A percentile compares a stretch with the other conserved stretches of the same genome.
phyloP scores from a whole-genome alignment of 2,888 invertebrate species.

The Lacanobia wlatinum region DNA sequence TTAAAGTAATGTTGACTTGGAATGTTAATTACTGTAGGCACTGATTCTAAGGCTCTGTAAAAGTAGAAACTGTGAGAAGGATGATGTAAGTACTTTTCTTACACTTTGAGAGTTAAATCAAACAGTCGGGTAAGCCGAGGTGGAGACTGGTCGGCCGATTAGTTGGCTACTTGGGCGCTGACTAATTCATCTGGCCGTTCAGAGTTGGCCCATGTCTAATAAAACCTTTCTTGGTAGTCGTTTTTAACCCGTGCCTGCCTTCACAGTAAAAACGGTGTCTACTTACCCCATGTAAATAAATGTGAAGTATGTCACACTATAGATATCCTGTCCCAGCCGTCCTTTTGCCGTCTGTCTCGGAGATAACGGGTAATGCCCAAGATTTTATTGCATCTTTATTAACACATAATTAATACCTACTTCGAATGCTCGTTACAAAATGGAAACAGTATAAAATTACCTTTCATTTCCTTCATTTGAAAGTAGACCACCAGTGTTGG shows the following conservation, averaged over 20 bases:
- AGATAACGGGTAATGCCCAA: constrained; percentile 49
- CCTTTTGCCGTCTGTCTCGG: constrained; percentile 43
- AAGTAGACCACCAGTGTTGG: not conserved
- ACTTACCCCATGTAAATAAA: not conserved
- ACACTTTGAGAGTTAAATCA: constrained; percentile 1
- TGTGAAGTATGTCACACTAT: constrained; percentile 16
- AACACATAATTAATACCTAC: constrained; percentile 11
- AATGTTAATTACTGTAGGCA: constrained; percentile 71
- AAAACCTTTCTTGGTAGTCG: not conserved
- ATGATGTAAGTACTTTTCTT: constrained; percentile 13
- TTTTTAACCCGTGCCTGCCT: not conserved
- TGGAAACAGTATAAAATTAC: constrained; percentile 16
- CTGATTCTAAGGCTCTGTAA: constrained; percentile 45
- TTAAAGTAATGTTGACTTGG: constrained; percentile 73
- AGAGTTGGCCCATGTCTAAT: too few species aligned
- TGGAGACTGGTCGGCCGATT: not conserved
- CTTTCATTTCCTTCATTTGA: constrained; percentile 23
- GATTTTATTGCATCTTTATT: constrained; percentile 36
- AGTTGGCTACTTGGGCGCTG: not conserved
- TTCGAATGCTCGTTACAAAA: constrained; percentile 24
- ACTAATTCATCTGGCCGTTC: not conserved
- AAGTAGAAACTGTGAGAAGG: constrained; percentile 10
- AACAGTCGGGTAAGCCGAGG: not conserved
- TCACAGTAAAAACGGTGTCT: not conserved
- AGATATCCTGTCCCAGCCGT: constrained; percentile 26